A percentile compares a stretch with the other conserved stretches of the same genome.
Evolutionary conservation across 2,888 invertebrate genomes (phyloP).

Genomic region (Erynnis tages): DNA sequence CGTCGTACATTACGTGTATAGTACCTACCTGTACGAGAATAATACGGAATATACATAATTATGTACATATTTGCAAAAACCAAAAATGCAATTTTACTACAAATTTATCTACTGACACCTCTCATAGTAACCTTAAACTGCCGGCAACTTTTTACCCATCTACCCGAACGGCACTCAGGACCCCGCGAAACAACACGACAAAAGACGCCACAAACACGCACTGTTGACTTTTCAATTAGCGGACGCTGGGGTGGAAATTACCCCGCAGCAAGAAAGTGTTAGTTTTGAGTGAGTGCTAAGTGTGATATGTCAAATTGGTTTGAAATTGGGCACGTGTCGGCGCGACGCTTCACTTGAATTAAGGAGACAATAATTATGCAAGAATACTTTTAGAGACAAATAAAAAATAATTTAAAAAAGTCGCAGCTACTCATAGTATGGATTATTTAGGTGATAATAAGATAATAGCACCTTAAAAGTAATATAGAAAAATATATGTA

Average conservation of each 20-base stretch:
- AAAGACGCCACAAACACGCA: slow-evolving; percentile 45
- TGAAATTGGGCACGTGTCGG: slow-evolving; percentile 3
- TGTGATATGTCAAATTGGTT: slow-evolving; percentile 4
- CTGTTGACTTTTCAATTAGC: slow-evolving; percentile 63
- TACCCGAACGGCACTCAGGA: not conserved
- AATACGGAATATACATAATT: too few relatives aligned
- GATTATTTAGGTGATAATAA: too few relatives aligned
- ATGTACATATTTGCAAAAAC: not conserved
- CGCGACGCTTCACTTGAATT: not conserved
- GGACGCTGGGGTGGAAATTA: slow-evolving; percentile 31
- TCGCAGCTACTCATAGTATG: too few relatives aligned
- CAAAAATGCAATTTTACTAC: not conserved
- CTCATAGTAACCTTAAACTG: slow-evolving; percentile 4
- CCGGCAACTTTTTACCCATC: slow-evolving; percentile 14
- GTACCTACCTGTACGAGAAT: too few relatives aligned
- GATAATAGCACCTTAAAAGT: too few relatives aligned
- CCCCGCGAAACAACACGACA: slow-evolving; percentile 25
- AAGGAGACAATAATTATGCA: not conserved
- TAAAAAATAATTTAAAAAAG: too few relatives aligned
- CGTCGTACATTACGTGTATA: too few relatives aligned
- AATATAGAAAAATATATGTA: too few relatives aligned
- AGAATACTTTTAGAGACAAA: not conserved
- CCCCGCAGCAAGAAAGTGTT: slow-evolving; percentile 27
- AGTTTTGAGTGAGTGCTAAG: slow-evolving; percentile 16
- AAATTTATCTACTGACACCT: not conserved